Conservation (phyloP, 1,140 invertebrate genomes). For the Drosophila rhopaloa region DNA sequence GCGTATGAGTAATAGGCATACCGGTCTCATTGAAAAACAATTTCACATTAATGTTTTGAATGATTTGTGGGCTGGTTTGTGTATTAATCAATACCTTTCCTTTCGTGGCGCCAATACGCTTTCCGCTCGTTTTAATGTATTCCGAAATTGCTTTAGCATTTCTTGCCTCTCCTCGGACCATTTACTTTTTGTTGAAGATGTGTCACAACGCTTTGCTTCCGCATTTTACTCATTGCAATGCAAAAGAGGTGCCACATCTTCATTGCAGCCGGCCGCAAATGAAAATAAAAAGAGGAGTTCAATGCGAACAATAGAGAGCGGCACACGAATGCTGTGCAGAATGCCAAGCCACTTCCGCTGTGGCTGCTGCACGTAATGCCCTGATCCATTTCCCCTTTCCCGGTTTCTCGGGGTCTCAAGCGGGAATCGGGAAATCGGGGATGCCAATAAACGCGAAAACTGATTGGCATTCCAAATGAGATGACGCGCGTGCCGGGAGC, state of each 20-base stretch:
- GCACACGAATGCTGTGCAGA: constrained; percentile 57
- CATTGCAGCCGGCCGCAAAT: constrained; percentile 41
- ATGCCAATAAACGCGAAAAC: constrained; percentile 68
- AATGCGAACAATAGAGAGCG: constrained; percentile 58
- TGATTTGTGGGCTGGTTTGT: constrained; percentile 29
- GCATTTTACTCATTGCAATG: constrained; percentile 65
- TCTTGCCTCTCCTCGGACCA: constrained; percentile 34
- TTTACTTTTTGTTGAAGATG: constrained; percentile 19
- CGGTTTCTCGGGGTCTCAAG: constrained; percentile 3
- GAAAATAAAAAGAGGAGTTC: constrained; percentile 15
- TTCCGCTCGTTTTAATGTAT: constrained; percentile 28
- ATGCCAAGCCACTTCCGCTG: constrained; percentile 57
- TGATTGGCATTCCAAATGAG: constrained; percentile 80
- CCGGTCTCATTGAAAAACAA: constrained; percentile 19
- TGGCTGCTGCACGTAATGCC: constrained; percentile 53
- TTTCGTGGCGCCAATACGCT: constrained; percentile 29
- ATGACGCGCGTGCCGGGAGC: constrained; percentile 35
- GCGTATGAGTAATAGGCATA: constrained; percentile 24
- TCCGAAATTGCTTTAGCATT: constrained; percentile 27
- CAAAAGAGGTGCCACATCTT: constrained; percentile 68
- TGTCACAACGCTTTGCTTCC: constrained; percentile 47
- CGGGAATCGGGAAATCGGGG: neutral
- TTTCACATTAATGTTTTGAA: constrained; percentile 19
- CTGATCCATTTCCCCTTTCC: constrained; percentile 43
- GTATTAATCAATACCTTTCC: constrained; percentile 27